Percentiles rank a stretch among this genome's conserved stretches.
phyloP scores from a whole-genome alignment of 2,113 vertebrate genomes.

The Pandion haliaetus region DNA sequence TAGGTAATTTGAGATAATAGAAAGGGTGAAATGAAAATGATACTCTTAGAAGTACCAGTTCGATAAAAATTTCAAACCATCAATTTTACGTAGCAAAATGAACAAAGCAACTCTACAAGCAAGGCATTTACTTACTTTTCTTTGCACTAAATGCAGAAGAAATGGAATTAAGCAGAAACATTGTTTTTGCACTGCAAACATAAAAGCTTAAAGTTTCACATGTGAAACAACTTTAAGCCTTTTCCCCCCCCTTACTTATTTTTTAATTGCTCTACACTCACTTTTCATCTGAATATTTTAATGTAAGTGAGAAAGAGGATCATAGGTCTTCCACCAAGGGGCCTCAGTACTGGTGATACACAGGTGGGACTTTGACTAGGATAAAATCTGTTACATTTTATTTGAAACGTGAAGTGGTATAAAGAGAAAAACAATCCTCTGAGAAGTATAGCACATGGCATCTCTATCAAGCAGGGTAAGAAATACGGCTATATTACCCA shows the following conservation, averaged over 20 bases:
- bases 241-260: background rate
- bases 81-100: background rate
- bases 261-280: background rate
- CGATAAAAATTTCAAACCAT: conserved; percentile 1
- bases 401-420: background rate
- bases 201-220: background rate
- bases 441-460: background rate
- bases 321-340: background rate
- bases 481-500: conserved; percentile 1
- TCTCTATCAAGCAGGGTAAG: background rate
- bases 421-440: background rate
- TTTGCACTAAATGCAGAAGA: conserved; percentile 5
- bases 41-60: background rate
- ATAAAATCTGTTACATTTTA: background rate
- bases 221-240: background rate
- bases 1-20: background rate
- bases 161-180: background rate
- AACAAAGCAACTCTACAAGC: background rate
- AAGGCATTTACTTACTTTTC: conserved; percentile 1
- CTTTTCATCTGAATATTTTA: background rate
- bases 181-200: background rate
- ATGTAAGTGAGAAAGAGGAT: background rate
- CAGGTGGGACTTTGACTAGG: background rate
- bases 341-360: background rate
- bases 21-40: conserved; percentile 30